Evolutionary conservation across 35 echinoderm and acorn worm genomes (phyloP).

Genomic region (Acanthaster planci): DNA sequence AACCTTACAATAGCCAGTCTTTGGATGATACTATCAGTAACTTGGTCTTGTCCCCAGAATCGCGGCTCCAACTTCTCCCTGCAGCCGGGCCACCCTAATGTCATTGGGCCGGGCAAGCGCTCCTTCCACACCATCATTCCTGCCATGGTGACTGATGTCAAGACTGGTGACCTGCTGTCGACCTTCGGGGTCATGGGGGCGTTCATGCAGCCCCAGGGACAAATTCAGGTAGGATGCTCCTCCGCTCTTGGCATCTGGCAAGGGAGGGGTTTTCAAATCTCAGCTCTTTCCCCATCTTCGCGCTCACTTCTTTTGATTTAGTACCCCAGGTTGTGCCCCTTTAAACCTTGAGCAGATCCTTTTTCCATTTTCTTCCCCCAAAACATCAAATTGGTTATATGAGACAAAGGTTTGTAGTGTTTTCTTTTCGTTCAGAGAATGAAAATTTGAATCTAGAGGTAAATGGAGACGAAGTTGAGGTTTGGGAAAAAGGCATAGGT

Average conservation of each 20-base stretch:
- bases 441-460: no score
- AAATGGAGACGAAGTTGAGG: no score
- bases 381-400: no score
- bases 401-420: no score
- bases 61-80: slow-evolving; percentile 68
- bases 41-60: slow-evolving; percentile 44
- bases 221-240: slow-evolving; percentile 69
- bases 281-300: no score
- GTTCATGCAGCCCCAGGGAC: slow-evolving; percentile 97
- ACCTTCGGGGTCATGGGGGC: slow-evolving; percentile 83
- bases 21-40: background rate
- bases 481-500: no score
- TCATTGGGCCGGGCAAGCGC: slow-evolving; percentile 55
- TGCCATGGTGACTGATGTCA: slow-evolving; percentile 64
- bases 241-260: background rate
- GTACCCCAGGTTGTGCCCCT: no score
- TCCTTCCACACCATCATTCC: slow-evolving; percentile 93
- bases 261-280: no score
- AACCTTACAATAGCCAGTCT: background rate
- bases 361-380: no score
- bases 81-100: slow-evolving; percentile 59
- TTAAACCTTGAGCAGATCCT: no score
- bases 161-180: slow-evolving; percentile 53
- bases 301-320: no score
- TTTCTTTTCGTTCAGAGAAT: no score